These are phyloP conservation scores for Chrysolina haemoptera DNA, from an alignment of 2,888 invertebrate species.

Conservation along the genomic window DNA sequence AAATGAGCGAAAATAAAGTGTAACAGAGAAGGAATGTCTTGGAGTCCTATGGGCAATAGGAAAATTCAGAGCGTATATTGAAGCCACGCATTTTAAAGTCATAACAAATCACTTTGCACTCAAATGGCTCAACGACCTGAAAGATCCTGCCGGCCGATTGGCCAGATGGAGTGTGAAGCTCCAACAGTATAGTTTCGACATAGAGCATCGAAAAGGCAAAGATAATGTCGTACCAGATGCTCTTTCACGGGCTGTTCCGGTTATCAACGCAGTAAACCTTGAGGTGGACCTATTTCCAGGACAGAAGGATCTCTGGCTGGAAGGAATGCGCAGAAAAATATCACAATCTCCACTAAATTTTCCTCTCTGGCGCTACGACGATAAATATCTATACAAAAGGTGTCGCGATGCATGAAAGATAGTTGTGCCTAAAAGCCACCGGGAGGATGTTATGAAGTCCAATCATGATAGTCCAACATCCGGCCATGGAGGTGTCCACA, in stretches of 20 bases:
- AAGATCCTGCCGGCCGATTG: conserved; percentile 30
- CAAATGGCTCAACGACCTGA: conserved; percentile 26
- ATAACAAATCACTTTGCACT: conserved; percentile 34
- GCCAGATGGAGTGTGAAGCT: conserved; percentile 25
- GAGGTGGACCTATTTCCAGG: neutral
- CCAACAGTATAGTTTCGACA: conserved; percentile 21
- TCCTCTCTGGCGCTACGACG: conserved; percentile 2
- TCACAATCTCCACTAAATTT: neutral
- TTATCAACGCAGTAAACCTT: neutral
- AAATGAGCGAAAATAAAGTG: conserved; percentile 35
- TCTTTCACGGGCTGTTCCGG: neutral
- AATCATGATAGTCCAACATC: neutral
- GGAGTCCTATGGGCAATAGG: conserved; percentile 43
- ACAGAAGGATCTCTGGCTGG: conserved; percentile 23
- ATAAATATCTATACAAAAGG: neutral
- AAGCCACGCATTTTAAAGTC: conserved; percentile 45
- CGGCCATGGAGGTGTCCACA: neutral
- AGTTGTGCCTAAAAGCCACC: conserved; percentile 10
- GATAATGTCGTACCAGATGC: conserved; percentile 17
- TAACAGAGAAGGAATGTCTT: conserved; percentile 40
- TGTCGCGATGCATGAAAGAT: conserved; percentile 27
- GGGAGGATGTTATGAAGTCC: neutral
- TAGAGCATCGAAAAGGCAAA: conserved; percentile 18
- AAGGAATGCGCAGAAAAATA: conserved; percentile 7
- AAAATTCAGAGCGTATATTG: conserved; percentile 38